Percentiles rank a stretch among this genome's conserved stretches.
phyloP scores from a whole-genome alignment of 1,140 invertebrate species.

The Trypoxylus dichotomus region DNA sequence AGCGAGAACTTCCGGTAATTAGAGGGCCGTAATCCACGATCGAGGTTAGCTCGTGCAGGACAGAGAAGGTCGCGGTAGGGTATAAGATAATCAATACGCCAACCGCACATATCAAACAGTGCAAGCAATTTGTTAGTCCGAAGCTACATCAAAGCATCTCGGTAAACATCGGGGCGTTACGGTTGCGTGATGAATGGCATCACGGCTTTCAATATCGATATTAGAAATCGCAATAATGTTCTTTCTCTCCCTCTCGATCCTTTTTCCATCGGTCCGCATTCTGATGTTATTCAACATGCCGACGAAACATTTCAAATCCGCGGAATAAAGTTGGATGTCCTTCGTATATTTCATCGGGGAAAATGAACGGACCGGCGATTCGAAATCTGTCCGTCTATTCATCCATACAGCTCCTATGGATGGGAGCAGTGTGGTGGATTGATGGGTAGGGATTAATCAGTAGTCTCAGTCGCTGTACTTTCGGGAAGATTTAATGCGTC shows the following conservation, averaged over 20 bases:
- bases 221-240: not conserved
- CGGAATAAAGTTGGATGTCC: not conserved
- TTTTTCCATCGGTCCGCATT: not conserved
- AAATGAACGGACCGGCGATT: not conserved
- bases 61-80: too few relatives aligned
- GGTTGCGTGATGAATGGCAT: not conserved
- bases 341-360: not conserved
- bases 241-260: not conserved
- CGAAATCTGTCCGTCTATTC: not conserved
- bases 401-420: not conserved
- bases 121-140: slow-evolving; percentile 1
- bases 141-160: not conserved
- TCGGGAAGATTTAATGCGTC: not conserved
- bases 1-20: too few relatives aligned
- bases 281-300: not conserved
- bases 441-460: not conserved
- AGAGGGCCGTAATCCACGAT: too few relatives aligned
- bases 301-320: not conserved
- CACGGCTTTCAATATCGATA: not conserved
- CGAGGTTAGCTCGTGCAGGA: too few relatives aligned
- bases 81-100: not conserved
- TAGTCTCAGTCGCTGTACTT: not conserved
- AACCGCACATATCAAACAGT: not conserved
- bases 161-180: not conserved
- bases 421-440: not conserved